Conservation (phyloP, 2,888 invertebrate genomes). For the Oscheius sp. region DNA sequence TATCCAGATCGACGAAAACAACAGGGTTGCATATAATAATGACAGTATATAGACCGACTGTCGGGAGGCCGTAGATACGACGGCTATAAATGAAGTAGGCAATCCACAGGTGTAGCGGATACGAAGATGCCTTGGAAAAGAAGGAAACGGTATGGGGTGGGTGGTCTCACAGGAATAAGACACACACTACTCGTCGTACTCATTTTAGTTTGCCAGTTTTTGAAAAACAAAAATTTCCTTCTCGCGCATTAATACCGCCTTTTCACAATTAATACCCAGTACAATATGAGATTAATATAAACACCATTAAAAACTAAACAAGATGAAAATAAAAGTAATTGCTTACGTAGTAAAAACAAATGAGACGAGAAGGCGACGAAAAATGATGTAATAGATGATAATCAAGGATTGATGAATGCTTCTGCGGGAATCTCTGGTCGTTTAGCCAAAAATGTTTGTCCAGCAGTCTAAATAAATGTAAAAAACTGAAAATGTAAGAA, state of each 20-base stretch:
- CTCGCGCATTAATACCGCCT: no score
- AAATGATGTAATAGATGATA: no score
- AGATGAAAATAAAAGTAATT: neutral
- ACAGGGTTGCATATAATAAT: no score
- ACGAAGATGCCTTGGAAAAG: conserved; percentile 1
- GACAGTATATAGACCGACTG: conserved; percentile 6
- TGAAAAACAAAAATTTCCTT: no score
- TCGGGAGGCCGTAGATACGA: conserved; percentile 1
- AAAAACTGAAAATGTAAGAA: neutral
- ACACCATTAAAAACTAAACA: neutral
- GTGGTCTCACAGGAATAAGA: no score
- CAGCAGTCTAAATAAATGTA: conserved; percentile 16
- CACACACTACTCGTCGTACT: no score
- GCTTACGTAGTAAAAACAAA: neutral
- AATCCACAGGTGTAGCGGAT: conserved; percentile 11
- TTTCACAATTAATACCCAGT: neutral
- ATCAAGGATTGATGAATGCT: conserved; percentile 10
- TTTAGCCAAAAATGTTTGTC: conserved; percentile 12
- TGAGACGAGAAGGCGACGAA: neutral
- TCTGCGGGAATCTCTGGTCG: conserved; percentile 17
- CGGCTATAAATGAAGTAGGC: conserved; percentile 7
- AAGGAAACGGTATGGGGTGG: neutral
- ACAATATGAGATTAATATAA: neutral
- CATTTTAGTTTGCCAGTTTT: no score
- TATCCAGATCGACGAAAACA: neutral